These are phyloP conservation scores for Pseudorasbora parva DNA, from an alignment of 2,113 vertebrate species.

Conservation along the genomic window DNA sequence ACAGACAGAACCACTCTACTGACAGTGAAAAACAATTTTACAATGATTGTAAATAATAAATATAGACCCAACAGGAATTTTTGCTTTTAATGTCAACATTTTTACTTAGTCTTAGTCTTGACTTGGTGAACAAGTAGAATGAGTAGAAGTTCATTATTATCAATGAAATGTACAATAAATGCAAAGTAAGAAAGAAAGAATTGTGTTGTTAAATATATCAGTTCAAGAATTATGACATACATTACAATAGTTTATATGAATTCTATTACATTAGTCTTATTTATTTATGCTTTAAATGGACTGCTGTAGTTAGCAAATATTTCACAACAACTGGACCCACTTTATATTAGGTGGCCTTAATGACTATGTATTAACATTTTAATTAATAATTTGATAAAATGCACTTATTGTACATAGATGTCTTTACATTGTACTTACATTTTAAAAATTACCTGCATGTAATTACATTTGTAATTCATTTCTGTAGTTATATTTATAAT, in stretches of 20 bases:
- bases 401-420: no score
- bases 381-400: no score
- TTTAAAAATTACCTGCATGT: no score
- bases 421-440: no score
- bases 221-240: not conserved
- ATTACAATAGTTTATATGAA: not conserved
- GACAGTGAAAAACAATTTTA: slow-evolving; percentile 4
- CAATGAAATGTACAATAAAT: slow-evolving; percentile 42
- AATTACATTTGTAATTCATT: no score
- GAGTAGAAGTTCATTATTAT: not conserved
- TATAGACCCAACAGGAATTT: slow-evolving; percentile 20
- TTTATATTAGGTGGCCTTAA: no score
- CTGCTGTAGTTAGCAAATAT: not conserved
- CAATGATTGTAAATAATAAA: slow-evolving; percentile 54
- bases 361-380: no score
- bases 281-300: not conserved
- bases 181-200: slow-evolving; percentile 37
- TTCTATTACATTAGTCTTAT: not conserved
- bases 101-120: not conserved
- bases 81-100: slow-evolving; percentile 19
- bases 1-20: not conserved
- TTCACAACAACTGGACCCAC: not conserved
- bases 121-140: slow-evolving; percentile 47
- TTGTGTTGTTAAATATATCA: not conserved
- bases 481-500: no score